Percentiles rank a stretch among this genome's conserved stretches.
phyloP scores from a whole-genome alignment of 1,140 invertebrate genomes.

The Ostrea edulis region DNA sequence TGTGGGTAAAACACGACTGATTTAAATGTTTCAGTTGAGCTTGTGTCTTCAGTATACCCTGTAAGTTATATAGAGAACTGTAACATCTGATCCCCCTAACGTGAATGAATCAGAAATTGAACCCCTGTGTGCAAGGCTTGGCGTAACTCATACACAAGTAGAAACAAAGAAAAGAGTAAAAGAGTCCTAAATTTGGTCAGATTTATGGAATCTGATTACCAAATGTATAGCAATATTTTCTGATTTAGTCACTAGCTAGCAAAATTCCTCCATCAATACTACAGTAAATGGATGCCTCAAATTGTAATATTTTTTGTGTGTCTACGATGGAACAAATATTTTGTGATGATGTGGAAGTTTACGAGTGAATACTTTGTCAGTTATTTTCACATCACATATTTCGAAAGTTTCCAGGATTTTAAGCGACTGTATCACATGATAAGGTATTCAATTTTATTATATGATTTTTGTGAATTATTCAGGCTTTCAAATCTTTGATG shows the following conservation, averaged over 20 bases:
- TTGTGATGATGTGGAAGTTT: not conserved
- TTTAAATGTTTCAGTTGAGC: conserved; percentile 16
- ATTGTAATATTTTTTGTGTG: conserved; percentile 11
- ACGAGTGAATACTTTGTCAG: not conserved
- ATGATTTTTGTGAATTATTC: too few species aligned
- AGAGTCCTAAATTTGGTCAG: conserved; percentile 1
- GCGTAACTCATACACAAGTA: not conserved
- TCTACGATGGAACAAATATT: conserved; percentile 3
- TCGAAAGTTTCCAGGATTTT: not conserved
- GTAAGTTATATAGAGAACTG: not conserved
- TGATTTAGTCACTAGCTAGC: conserved; percentile 27
- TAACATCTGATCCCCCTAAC: not conserved
- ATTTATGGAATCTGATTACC: conserved; percentile 5
- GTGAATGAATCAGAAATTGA: conserved; percentile 18
- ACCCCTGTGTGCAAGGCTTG: not conserved
- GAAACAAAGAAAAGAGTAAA: conserved; percentile 23
- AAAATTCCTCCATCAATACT: not conserved
- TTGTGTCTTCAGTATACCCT: not conserved
- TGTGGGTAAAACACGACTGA: not conserved
- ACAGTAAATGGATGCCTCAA: not conserved
- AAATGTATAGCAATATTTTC: conserved; percentile 23
- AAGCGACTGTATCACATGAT: not conserved
- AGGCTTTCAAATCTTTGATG: too few species aligned
- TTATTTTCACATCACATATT: not conserved
- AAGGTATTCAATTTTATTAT: not conserved